These are phyloP conservation scores for Drosophila imparisetae DNA, from an alignment of 2,888 invertebrate genomes.

Conservation along the genomic window DNA sequence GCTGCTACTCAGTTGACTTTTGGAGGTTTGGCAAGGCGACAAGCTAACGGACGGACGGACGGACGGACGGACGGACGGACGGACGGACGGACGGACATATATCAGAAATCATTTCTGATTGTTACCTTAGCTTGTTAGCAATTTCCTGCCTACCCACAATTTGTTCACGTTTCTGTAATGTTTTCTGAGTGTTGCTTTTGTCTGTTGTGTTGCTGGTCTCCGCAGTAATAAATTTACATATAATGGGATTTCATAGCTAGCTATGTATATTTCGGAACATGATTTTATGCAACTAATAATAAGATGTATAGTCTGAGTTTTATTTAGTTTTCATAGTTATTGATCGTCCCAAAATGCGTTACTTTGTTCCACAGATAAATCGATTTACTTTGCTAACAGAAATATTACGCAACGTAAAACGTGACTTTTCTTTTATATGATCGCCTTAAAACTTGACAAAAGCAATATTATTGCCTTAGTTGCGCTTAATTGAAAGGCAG, in stretches of 20 bases:
- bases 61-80: background rate
- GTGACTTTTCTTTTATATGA: background rate
- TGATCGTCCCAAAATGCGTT: background rate
- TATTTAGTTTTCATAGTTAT: background rate
- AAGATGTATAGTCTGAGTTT: background rate
- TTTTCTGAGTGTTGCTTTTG: constrained; percentile 15
- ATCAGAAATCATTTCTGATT: constrained; percentile 60
- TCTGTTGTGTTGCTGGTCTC: background rate
- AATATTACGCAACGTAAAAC: constrained; percentile 20
- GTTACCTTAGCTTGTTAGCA: constrained; percentile 64
- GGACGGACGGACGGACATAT: background rate
- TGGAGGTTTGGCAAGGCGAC: constrained; percentile 52
- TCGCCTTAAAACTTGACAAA: constrained; percentile 14
- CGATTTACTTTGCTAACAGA: background rate
- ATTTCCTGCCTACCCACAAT: constrained; percentile 65
- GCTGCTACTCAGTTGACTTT: constrained; percentile 31
- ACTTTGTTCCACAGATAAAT: background rate
- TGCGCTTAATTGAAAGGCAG: constrained; percentile 19
- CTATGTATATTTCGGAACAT: constrained; percentile 3
- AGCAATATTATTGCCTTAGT: constrained; percentile 12
- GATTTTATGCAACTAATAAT: background rate
- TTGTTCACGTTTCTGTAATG: constrained; percentile 8
- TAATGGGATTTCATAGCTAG: background rate
- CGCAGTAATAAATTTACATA: constrained; percentile 12
- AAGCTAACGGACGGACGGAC: constrained; percentile 6